These are phyloP conservation scores for Drosophila eohydei DNA, from an alignment of 2,888 invertebrate species.

Conservation along the genomic window DNA sequence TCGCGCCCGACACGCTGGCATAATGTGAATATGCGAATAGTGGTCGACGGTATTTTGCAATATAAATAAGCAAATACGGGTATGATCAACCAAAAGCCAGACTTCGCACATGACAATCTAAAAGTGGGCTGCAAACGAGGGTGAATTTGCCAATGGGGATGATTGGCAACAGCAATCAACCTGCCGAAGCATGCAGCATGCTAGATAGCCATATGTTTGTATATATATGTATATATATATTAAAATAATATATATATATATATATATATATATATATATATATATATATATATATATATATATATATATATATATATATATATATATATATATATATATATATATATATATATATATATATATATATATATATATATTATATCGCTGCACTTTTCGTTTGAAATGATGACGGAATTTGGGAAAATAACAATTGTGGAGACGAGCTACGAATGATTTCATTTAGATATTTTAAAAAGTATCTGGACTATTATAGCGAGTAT, in stretches of 20 bases:
- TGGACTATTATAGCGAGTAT: not conserved
- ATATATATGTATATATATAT: too few relatives aligned
- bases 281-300: not conserved
- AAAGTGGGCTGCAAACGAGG: not conserved
- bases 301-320: not conserved
- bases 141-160: not conserved
- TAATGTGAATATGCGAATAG: constrained; percentile 22
- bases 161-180: constrained; percentile 9
- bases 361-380: not conserved
- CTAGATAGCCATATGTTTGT: not conserved
- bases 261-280: not conserved
- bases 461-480: not conserved
- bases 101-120: not conserved
- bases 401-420: not conserved
- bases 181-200: not conserved
- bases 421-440: constrained; percentile 2
- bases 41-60: constrained; percentile 81
- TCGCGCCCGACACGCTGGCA: too few relatives aligned
- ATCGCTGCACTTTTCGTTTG: not conserved
- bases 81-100: not conserved
- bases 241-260: not conserved
- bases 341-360: not conserved
- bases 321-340: not conserved
- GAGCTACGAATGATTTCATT: not conserved
- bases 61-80: constrained; percentile 81